phyloP scores from a whole-genome alignment of 2,888 invertebrate species.

The Dasypolia templi region DNA sequence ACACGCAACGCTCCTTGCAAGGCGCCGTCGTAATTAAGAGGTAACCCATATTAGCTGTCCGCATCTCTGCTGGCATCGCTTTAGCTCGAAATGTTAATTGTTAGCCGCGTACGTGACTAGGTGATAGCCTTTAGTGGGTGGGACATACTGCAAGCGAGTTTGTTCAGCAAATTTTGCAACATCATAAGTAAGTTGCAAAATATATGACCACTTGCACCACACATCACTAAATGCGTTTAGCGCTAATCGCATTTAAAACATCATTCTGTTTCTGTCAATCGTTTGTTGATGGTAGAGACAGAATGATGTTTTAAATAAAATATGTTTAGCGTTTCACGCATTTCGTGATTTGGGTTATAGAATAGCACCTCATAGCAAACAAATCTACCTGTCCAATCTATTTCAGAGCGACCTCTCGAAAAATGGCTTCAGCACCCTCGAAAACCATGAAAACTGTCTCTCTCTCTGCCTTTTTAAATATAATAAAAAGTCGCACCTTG shows the following conservation, averaged over 20 bases:
- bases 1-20: constrained; percentile 59
- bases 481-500: no score
- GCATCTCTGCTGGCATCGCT: constrained; percentile 67
- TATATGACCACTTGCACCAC: neutral
- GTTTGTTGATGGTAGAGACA: neutral
- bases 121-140: constrained; percentile 61
- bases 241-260: neutral
- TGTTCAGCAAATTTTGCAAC: neutral
- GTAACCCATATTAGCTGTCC: constrained; percentile 68
- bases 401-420: no score
- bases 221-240: neutral
- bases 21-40: constrained; percentile 68
- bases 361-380: no score
- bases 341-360: neutral
- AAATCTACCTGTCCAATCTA: no score
- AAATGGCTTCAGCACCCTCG: no score
- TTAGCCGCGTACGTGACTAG: constrained; percentile 64
- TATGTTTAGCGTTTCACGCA: neutral
- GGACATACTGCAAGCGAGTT: constrained; percentile 33
- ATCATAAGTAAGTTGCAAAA: neutral
- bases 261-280: neutral
- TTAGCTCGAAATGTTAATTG: constrained; percentile 68
- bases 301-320: neutral
- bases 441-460: no score
- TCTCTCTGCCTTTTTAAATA: no score